Conservation (phyloP, 2,797 vertebrate genomes). For the Tangara arthus region DNA sequence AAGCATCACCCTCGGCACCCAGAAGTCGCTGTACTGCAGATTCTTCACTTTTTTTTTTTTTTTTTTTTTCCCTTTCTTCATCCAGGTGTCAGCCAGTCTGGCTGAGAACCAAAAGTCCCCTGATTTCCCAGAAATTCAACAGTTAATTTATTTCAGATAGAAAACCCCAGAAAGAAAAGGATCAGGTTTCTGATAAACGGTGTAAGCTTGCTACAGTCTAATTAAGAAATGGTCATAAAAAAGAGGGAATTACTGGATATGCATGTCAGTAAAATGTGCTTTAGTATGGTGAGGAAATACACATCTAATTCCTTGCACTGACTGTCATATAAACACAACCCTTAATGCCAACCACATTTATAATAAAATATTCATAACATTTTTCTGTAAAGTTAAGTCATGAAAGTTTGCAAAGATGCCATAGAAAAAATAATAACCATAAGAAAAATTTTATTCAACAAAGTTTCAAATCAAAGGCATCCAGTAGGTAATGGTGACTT, state of each 20-base stretch:
- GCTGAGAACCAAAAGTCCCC: slow-evolving; percentile 52
- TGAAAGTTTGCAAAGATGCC: neutral
- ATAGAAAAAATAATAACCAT: neutral
- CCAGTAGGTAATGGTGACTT: neutral
- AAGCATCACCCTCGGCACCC: slow-evolving; percentile 27
- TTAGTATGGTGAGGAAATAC: neutral
- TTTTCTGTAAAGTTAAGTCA: neutral
- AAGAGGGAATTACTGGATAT: neutral
- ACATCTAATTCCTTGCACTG: neutral
- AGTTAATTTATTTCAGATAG: slow-evolving; percentile 39
- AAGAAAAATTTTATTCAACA: neutral
- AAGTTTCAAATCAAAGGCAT: neutral
- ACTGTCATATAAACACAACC: neutral
- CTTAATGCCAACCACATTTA: neutral
- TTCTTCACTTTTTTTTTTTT: neutral
- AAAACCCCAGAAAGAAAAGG: slow-evolving; percentile 37
- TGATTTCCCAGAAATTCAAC: slow-evolving; percentile 67
- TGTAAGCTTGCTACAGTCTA: neutral
- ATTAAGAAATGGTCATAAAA: neutral
- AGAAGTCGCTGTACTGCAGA: slow-evolving; percentile 1
- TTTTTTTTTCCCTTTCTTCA: neutral
- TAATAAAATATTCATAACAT: neutral
- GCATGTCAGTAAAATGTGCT: neutral
- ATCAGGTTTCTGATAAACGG: slow-evolving; percentile 31
- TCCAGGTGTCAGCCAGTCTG: slow-evolving; percentile 16